These are phyloP conservation scores for Torymus tubicola DNA, from an alignment of 2,888 invertebrate species.

Conservation along the genomic window DNA sequence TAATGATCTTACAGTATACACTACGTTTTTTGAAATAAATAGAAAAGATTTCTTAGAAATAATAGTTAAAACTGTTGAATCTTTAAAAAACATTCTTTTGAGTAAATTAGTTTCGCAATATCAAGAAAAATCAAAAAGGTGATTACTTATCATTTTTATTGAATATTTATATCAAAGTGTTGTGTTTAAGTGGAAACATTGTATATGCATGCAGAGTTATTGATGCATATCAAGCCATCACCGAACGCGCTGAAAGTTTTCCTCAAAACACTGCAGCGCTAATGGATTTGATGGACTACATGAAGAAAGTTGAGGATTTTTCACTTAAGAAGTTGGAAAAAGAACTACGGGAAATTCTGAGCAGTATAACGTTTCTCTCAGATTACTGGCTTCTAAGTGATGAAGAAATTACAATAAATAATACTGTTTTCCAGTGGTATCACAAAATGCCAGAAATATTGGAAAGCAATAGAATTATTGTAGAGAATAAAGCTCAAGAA, in stretches of 20 bases:
- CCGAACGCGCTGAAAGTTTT: conserved; percentile 85
- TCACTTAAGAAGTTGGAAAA: conserved; percentile 87
- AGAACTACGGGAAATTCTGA: conserved; percentile 82
- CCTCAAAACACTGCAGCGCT: conserved; percentile 91
- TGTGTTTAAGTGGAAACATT: not conserved
- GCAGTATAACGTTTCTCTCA: conserved; percentile 88
- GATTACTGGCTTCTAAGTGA: conserved; percentile 89
- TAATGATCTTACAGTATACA: conserved; percentile 82
- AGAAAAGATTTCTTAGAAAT: conserved; percentile 86
- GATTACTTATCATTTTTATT: conserved; percentile 70
- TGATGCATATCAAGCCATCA: conserved; percentile 89
- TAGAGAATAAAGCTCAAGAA: conserved; percentile 88
- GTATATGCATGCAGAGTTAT: conserved; percentile 80
- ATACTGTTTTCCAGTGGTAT: conserved; percentile 91
- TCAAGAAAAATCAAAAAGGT: conserved; percentile 86
- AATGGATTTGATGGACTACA: conserved; percentile 89
- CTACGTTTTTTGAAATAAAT: conserved; percentile 92
- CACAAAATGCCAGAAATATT: conserved; percentile 88
- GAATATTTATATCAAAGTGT: not conserved
- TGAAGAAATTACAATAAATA: conserved; percentile 90
- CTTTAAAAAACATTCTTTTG: conserved; percentile 84
- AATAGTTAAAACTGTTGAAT: conserved; percentile 83
- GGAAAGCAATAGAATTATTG: conserved; percentile 87
- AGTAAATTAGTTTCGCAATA: conserved; percentile 88
- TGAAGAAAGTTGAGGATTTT: conserved; percentile 84